Evolutionary conservation across 2,113 vertebrate species (phyloP), one percentile per base, ranked within the genome.

Genomic region (Laticauda colubrina): DNA sequence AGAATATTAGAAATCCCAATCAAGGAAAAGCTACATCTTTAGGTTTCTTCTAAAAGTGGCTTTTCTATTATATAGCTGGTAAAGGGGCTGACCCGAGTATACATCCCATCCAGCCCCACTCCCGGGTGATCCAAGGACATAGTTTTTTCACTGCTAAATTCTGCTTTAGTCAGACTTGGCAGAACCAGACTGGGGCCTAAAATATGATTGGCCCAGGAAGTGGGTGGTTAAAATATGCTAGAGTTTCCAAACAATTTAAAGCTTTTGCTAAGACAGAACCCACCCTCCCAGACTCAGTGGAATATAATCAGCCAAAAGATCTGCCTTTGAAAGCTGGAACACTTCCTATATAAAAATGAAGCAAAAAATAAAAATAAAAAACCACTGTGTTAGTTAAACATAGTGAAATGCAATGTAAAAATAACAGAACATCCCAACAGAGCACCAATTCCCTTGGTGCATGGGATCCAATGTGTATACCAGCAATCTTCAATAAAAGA

Each of bases 201-300:
- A 34, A 9, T 26, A 34, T 53, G 93, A 88, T 88, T 88, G 85
- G 86, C 81, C n/a, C 61, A 39, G 53, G 53, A 85, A 81, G 93
- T 85, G 86, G 55, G 54, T 89, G 86, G 61, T 89, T 92, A 59
- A 59, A 57, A 89, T 92, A 34, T 85, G 69, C 88, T 61, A 57
- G 54, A 89, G 92, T 89, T 92, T 59, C 88, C 89, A 88, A 89
- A 54, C 20, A 89, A 92, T 89, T 92, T 92, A 43, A 88, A 89
- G 92, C 55, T 89, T 85, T 89, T 51, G 54, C 88, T 89, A 85
- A 92, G 88, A 69, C 54, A 89, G 59, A 55, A 29, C 69, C 92
- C 57, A 54, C 85, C 85, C 61, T 87, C 23, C 85, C 34, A 51
- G 14, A 21, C 24, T 91, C 26, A 69, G 64, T 59, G 39, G 54